Base-by-base conservation (phyloP, 2,797 vertebrate species). In the Hyperoplus lanceolatus region DNA sequence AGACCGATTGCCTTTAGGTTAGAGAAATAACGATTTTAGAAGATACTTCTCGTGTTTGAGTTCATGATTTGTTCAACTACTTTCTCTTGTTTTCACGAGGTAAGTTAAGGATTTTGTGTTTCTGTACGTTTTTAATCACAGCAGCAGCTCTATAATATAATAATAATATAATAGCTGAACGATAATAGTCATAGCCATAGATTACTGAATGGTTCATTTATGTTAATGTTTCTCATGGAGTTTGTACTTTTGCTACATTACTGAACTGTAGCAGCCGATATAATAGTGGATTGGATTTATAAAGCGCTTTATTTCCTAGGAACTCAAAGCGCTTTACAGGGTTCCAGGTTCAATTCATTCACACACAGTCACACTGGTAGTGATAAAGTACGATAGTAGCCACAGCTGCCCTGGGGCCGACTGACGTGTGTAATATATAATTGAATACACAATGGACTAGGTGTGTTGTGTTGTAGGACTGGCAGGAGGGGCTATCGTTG, bases 1-100 rank as follows among this genome's bases (percentile, higher is more conserved):
- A 87, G 87, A 87, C 16, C 6, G 62, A 90, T 72, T 70, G 72
- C 70, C 50, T 15, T 18, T 6, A 50, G 56, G 15, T 8, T 18
- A 62, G 15, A 46, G 54, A 36, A 39, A 70, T 65, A 65, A 71
- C 29, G 18, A 38, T 69, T 80, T 38, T 21, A 71, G 53, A 21
- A 29, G 18, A 39, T 50, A 56, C 56, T 29, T 29, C 29, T 29
- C 3, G 29, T 60, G 48, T 50, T 79, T 57, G 15, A 51, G 71
- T 79, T 74, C 12, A 45, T 73, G 50, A 64, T 71, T 58, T 57
- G 56, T 80, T 57, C 13, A 81, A 56, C 50, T 12, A 78, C 48
- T 71, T 49, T 45, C 36, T 14, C n/a, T 38, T 18, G 72, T 61
- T 53, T 29, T 11, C 18, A 58, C 21, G 50, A 45, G 15, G 55